Conservation (phyloP, 2,797 vertebrate genomes). For the Semaprochilodus insignis region DNA sequence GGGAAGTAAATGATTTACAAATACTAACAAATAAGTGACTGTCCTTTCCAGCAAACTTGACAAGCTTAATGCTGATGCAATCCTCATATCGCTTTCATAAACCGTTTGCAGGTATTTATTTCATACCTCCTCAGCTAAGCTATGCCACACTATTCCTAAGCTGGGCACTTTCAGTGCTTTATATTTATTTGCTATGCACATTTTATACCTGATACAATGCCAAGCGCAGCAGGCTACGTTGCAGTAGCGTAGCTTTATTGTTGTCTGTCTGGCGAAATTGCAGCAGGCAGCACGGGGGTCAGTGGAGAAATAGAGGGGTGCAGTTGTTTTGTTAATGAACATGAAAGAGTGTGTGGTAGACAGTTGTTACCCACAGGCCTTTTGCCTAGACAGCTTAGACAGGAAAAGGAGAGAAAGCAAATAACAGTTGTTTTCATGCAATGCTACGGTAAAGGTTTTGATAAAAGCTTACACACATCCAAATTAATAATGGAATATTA, state of each 20-base stretch:
- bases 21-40: background rate
- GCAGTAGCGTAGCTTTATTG: background rate
- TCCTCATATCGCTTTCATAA: conserved; percentile 2
- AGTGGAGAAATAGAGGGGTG: background rate
- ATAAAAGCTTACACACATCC: background rate
- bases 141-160: conserved; percentile 14
- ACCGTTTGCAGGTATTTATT: conserved; percentile 11
- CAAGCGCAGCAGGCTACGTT: background rate
- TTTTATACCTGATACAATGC: conserved; percentile 15
- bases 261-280: background rate
- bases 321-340: conserved; percentile 13
- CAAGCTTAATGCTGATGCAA: conserved; percentile 6
- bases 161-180: background rate
- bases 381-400: background rate
- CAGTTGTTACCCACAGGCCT: conserved; percentile 11
- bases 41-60: background rate
- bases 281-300: background rate
- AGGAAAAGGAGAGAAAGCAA: conserved; percentile 9
- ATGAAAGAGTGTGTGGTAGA: background rate
- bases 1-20: background rate
- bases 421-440: background rate
- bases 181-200: background rate
- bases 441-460: background rate
- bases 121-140: conserved; percentile 23
- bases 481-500: background rate